Evolutionary conservation across 2,797 vertebrate genomes (phyloP).

Genomic region (Cirrhinus molitorella): DNA sequence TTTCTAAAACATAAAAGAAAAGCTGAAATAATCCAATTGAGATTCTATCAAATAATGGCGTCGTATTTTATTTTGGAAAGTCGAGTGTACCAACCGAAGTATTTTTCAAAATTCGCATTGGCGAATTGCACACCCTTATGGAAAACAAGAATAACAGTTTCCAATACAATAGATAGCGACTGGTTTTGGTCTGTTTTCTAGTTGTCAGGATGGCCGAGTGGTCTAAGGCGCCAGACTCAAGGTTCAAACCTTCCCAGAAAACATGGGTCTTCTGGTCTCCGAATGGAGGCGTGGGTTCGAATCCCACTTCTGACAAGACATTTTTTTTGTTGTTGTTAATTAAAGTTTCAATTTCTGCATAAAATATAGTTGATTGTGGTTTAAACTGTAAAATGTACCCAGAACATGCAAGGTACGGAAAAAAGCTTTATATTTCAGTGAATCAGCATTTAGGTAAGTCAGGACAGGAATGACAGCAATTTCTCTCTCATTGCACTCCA

Average conservation of each 20-base stretch:
- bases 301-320: constrained; percentile 60
- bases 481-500: not conserved
- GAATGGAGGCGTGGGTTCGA: constrained; percentile 69
- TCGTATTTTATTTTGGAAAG: not conserved
- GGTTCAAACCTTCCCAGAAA: constrained; percentile 21
- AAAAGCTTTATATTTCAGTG: not conserved
- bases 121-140: too few relatives aligned
- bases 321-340: constrained; percentile 16
- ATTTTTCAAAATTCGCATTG: not conserved
- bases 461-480: too few relatives aligned
- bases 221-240: constrained; percentile 72
- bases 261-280: constrained; percentile 63
- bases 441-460: not conserved
- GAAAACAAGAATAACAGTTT: accelerated
- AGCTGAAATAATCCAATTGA: not conserved
- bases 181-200: accelerated
- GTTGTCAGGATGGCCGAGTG: constrained; percentile 69
- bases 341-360: not conserved
- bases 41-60: not conserved
- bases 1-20: not conserved
- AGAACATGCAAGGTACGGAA: not conserved
- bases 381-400: not conserved
- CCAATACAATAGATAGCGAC: accelerated
- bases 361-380: not conserved
- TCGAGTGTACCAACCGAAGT: not conserved